These are phyloP conservation scores for Neoaliturus tenellus DNA, from an alignment of 2,888 invertebrate species.

Conservation along the genomic window DNA sequence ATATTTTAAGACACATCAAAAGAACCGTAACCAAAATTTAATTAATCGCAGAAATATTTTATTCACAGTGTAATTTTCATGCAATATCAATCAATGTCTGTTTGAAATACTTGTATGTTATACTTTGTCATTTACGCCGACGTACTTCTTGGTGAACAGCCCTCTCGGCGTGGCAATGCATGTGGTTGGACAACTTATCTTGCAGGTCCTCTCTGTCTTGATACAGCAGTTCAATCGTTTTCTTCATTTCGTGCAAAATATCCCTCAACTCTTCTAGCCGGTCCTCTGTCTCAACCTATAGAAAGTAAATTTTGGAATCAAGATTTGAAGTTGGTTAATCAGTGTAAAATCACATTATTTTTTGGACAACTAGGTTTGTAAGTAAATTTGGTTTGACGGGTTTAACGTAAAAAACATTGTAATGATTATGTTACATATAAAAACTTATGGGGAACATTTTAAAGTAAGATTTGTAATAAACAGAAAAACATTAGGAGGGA, in stretches of 20 bases:
- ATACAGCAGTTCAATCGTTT: constrained; percentile 19
- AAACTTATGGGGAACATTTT: too few relatives aligned
- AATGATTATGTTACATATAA: too few relatives aligned
- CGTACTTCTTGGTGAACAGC: constrained; percentile 22
- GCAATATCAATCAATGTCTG: not conserved
- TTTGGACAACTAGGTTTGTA: too few relatives aligned
- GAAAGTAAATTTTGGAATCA: not conserved
- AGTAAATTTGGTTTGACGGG: too few relatives aligned
- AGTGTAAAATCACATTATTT: too few relatives aligned
- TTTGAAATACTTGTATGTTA: not conserved
- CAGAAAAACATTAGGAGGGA: too few relatives aligned
- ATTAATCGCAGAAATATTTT: too few relatives aligned
- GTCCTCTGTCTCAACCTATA: constrained; percentile 29
- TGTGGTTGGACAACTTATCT: constrained; percentile 7
- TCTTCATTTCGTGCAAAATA: constrained; percentile 40
- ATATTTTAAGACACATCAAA: too few relatives aligned
- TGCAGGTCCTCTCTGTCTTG: constrained; percentile 3
- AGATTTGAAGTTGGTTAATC: not conserved
- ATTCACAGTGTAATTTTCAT: not conserved
- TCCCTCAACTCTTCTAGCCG: constrained; percentile 16
- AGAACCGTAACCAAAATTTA: too few relatives aligned
- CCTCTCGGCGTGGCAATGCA: not conserved
- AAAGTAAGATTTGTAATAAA: too few relatives aligned
- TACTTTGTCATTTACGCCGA: not conserved
- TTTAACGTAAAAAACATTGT: too few relatives aligned